These are phyloP conservation scores for Portevinia maculata DNA, from an alignment of 2,888 invertebrate genomes.

Conservation along the genomic window DNA sequence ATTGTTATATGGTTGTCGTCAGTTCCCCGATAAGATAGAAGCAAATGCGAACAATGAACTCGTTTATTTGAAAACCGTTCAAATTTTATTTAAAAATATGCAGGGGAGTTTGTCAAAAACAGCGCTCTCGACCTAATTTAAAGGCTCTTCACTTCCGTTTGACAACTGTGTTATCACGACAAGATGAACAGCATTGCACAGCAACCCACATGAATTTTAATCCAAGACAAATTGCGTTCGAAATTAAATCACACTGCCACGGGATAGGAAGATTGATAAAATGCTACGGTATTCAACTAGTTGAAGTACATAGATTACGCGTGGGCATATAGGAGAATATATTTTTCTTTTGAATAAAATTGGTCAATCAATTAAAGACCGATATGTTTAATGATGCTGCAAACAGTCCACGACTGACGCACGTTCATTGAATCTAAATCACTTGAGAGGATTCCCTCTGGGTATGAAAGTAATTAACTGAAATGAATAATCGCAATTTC, in stretches of 20 bases:
- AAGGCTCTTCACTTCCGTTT: neutral
- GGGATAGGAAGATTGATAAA: constrained; percentile 47
- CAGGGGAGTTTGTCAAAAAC: neutral
- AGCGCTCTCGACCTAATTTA: neutral
- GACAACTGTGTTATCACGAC: constrained; percentile 5
- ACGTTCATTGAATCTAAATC: constrained; percentile 4
- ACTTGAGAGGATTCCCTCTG: constrained; percentile 59
- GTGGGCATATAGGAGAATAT: neutral
- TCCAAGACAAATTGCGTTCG: neutral
- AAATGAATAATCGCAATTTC: constrained; percentile 18
- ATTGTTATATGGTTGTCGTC: too few relatives aligned
- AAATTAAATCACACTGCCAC: neutral
- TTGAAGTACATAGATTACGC: constrained; percentile 26
- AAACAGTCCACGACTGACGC: constrained; percentile 38
- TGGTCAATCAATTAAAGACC: constrained; percentile 59
- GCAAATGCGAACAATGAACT: too few relatives aligned
- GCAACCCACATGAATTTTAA: neutral
- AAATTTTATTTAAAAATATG: too few relatives aligned
- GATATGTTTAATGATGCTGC: constrained; percentile 56
- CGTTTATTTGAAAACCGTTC: too few relatives aligned
- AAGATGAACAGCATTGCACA: constrained; percentile 4
- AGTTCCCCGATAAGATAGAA: too few relatives aligned
- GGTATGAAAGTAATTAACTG: constrained; percentile 49
- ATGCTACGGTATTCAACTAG: constrained; percentile 8
- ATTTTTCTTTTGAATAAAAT: constrained; percentile 21